Percentiles rank a stretch among this genome's conserved stretches.
Conservation (phyloP, 2,797 vertebrate genomes). For the Rallus crepitans region DNA sequence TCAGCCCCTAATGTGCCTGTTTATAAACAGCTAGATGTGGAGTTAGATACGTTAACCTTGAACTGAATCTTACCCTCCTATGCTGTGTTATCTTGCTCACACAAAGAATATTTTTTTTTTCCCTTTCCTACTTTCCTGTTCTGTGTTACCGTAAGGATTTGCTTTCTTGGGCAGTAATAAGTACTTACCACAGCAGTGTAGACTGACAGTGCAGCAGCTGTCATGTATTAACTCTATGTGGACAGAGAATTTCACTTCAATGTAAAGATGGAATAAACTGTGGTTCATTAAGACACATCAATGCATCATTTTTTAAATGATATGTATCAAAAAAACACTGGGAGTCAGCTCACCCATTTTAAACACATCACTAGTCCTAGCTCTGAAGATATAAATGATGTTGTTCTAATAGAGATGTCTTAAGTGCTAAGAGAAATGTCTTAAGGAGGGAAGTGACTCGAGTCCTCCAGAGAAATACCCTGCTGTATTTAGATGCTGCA, state of each 20-base stretch:
- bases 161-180: not conserved
- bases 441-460: not conserved
- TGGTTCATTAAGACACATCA: not conserved
- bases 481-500: not conserved
- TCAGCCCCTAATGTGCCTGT: not conserved
- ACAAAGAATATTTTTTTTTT: not conserved
- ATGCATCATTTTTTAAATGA: not conserved
- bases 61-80: not conserved
- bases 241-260: not conserved
- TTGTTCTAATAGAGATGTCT: not conserved
- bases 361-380: not conserved
- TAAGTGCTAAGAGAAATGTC: not conserved
- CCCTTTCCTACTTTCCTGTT: not conserved
- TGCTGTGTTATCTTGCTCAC: not conserved
- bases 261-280: not conserved
- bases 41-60: not conserved
- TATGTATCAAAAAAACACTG: not conserved
- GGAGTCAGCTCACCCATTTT: not conserved
- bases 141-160: not conserved
- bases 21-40: not conserved
- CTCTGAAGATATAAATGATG: not conserved
- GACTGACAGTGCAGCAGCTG: not conserved
- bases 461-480: not conserved
- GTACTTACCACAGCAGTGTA: not conserved
- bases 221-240: not conserved